These are phyloP conservation scores for Cremastobaeus sp. DNA, from an alignment of 2,888 invertebrate genomes.

Conservation along the genomic window DNA sequence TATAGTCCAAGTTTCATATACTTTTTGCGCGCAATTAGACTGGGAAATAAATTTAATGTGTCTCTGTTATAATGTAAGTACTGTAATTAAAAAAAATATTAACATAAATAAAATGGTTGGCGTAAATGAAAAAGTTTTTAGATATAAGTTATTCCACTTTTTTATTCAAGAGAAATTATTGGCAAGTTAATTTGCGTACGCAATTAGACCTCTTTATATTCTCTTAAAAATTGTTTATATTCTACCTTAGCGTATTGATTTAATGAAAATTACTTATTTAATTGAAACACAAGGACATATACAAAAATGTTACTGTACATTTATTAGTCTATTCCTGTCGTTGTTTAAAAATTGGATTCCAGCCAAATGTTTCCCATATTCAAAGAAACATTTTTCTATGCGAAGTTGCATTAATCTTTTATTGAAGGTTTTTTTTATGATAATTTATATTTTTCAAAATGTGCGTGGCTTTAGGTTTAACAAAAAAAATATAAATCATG, in stretches of 20 bases:
- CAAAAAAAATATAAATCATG: not conserved
- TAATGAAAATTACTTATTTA: not conserved
- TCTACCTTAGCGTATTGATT: not conserved
- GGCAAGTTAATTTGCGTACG: no score
- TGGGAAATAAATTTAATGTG: no score
- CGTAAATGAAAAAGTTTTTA: no score
- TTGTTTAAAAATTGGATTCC: slow-evolving; percentile 1
- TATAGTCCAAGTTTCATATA: no score
- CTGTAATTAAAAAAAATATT: no score
- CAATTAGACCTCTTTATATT: no score
- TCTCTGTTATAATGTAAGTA: no score
- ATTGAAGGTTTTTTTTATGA: slow-evolving; percentile 2
- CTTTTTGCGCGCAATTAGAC: no score
- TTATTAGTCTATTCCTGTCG: not conserved
- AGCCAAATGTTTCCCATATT: slow-evolving; percentile 3
- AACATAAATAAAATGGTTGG: no score
- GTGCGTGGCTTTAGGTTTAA: not conserved
- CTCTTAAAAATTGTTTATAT: not conserved
- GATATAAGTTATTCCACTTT: no score
- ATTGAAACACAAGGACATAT: slow-evolving; percentile 1
- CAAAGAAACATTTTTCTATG: slow-evolving; percentile 13
- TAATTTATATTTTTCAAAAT: not conserved
- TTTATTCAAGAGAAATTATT: no score
- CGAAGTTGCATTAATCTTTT: slow-evolving; percentile 3
- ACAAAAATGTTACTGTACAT: not conserved